Evolutionary conservation across 2,113 vertebrate species (phyloP).

Genomic region (Sarotherodon lohbergeri): DNA sequence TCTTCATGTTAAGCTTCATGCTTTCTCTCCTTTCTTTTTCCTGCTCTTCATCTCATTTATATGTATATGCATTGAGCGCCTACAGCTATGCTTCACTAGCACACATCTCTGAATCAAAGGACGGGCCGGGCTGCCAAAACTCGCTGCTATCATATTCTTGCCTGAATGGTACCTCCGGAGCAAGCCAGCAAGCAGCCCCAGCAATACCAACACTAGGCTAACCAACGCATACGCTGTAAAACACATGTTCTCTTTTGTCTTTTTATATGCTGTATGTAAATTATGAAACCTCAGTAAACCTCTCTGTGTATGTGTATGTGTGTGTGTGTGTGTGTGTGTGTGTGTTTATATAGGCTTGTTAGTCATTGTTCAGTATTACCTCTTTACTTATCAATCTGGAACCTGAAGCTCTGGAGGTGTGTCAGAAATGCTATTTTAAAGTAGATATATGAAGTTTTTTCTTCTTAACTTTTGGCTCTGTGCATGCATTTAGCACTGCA

Average conservation of each 20-base stretch:
- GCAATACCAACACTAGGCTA: background rate
- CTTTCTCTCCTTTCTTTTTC: slow-evolving; percentile 35
- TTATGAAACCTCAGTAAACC: background rate
- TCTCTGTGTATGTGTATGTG: background rate
- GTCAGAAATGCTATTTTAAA: background rate
- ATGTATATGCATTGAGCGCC: slow-evolving; percentile 64
- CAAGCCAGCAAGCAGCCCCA: background rate
- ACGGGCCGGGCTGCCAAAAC: slow-evolving; percentile 35
- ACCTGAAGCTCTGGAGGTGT: background rate
- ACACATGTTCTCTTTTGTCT: background rate
- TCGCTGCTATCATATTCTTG: slow-evolving; percentile 17
- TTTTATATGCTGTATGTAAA: slow-evolving; percentile 3
- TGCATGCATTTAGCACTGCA: background rate
- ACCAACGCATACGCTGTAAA: background rate
- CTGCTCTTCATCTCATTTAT: slow-evolving; percentile 51
- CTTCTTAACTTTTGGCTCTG: background rate
- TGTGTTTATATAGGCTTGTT: background rate
- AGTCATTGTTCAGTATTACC: background rate
- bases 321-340: background rate
- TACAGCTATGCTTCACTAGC: slow-evolving; percentile 57
- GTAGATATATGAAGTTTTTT: background rate
- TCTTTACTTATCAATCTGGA: background rate
- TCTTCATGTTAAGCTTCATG: slow-evolving; percentile 62
- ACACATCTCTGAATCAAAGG: slow-evolving; percentile 46
- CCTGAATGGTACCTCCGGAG: slow-evolving; percentile 11